Conservation (phyloP, 2,888 invertebrate species). For the Ephialtes manifestator region DNA sequence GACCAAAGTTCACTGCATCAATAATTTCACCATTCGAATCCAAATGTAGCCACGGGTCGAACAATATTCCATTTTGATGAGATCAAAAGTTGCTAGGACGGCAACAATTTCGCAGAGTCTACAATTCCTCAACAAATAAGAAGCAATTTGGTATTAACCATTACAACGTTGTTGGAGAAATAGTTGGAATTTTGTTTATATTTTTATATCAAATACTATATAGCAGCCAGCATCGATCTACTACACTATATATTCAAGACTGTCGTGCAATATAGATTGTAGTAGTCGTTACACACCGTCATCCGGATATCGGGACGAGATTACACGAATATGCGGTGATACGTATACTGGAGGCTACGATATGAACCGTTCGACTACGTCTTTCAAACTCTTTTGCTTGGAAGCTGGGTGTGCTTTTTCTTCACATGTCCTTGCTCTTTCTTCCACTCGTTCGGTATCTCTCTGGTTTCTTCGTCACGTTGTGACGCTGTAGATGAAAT, state of each 20-base stretch:
- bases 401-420: background rate
- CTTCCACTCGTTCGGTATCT: background rate
- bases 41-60: too few species aligned
- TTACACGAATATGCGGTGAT: slow-evolving; percentile 55
- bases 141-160: too few species aligned
- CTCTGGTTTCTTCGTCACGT: background rate
- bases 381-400: slow-evolving; percentile 5
- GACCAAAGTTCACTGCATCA: too few species aligned
- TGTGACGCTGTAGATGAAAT: background rate
- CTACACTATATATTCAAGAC: slow-evolving; percentile 2
- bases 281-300: slow-evolving; percentile 62
- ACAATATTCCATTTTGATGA: too few species aligned
- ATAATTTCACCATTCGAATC: too few species aligned
- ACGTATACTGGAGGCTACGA: slow-evolving; percentile 21
- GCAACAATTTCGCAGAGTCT: too few species aligned
- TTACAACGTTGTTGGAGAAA: too few species aligned
- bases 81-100: too few species aligned
- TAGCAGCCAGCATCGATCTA: background rate
- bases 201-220: too few species aligned
- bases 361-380: slow-evolving; percentile 14
- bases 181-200: too few species aligned
- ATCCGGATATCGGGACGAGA: slow-evolving; percentile 68
- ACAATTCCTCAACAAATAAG: too few species aligned
- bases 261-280: background rate
- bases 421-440: background rate